These are phyloP conservation scores for Echinarachnius parma DNA, from an alignment of 53 echinoderm and acorn worm genomes.

Conservation along the genomic window DNA sequence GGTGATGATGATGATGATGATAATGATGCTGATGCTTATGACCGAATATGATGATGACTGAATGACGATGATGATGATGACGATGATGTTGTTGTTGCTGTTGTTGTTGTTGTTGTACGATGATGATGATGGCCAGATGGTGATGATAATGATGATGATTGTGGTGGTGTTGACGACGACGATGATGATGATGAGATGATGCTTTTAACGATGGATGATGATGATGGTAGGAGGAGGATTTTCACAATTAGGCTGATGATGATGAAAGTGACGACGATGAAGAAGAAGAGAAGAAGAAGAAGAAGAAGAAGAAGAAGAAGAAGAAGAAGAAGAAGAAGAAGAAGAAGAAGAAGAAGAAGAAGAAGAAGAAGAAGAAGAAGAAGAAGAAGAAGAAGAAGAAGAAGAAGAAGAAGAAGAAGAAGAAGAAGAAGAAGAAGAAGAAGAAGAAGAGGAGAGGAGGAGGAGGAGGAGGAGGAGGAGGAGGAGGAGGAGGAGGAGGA, in stretches of 20 bases:
- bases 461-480: slow-evolving; percentile 7
- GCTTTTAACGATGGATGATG: background rate
- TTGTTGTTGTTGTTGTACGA: background rate
- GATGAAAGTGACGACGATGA: background rate
- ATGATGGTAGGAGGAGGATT: background rate
- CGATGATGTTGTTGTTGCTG: background rate
- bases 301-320: slow-evolving; percentile 5
- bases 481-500: background rate
- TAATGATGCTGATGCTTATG: slow-evolving; percentile 7
- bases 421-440: background rate
- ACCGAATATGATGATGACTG: too few relatives aligned
- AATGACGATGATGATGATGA: background rate
- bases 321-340: slow-evolving; percentile 13
- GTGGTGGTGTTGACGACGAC: too few relatives aligned
- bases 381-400: slow-evolving; percentile 2
- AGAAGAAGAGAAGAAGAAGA: background rate
- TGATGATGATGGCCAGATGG: background rate
- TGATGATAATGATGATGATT: too few relatives aligned
- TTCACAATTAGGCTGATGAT: too few relatives aligned
- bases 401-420: background rate
- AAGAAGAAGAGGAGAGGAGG: background rate
- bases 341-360: slow-evolving; percentile 20
- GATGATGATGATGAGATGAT: too few relatives aligned
- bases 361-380: slow-evolving; percentile 6
- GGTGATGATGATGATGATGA: slow-evolving; percentile 15